Percentiles rank a stretch among this genome's conserved stretches.
These are phyloP conservation scores for Solen grandis DNA, from an alignment of 1,140 invertebrate species.

Conservation along the genomic window DNA sequence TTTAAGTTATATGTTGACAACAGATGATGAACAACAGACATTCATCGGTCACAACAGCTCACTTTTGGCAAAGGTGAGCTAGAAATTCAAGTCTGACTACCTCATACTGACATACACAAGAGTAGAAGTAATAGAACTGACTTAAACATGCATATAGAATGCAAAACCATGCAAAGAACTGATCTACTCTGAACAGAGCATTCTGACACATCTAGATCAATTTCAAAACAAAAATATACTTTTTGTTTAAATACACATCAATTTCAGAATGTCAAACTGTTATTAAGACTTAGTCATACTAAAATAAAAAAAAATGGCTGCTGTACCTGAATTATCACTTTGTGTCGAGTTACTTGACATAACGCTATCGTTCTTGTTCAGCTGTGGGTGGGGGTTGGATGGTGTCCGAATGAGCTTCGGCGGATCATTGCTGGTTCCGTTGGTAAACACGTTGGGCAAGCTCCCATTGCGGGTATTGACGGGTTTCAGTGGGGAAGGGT, in stretches of 20 bases:
- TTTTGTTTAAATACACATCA: not conserved
- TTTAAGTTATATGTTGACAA: too few relatives aligned
- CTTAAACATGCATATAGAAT: too few relatives aligned
- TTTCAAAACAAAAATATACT: not conserved
- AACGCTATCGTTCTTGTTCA: slow-evolving; percentile 69
- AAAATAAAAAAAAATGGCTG: too few relatives aligned
- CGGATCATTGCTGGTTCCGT: slow-evolving; percentile 15
- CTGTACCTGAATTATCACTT: slow-evolving; percentile 64
- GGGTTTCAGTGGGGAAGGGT: not conserved
- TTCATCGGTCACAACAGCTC: too few relatives aligned
- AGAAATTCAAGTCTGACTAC: too few relatives aligned
- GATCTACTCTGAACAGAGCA: not conserved
- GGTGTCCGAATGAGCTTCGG: slow-evolving; percentile 42
- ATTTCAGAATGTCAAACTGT: too few relatives aligned
- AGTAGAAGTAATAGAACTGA: too few relatives aligned
- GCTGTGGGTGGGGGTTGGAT: slow-evolving; percentile 52
- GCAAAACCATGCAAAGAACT: too few relatives aligned
- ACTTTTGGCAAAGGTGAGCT: too few relatives aligned
- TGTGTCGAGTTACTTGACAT: slow-evolving; percentile 60
- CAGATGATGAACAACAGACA: too few relatives aligned
- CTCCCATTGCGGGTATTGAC: slow-evolving; percentile 38
- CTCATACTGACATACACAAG: too few relatives aligned
- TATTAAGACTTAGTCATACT: too few relatives aligned
- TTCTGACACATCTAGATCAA: not conserved
- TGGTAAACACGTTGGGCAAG: slow-evolving; percentile 35